Evolutionary conservation across 2,797 vertebrate genomes (phyloP).

Genomic region (Pangasius mekongensis): DNA sequence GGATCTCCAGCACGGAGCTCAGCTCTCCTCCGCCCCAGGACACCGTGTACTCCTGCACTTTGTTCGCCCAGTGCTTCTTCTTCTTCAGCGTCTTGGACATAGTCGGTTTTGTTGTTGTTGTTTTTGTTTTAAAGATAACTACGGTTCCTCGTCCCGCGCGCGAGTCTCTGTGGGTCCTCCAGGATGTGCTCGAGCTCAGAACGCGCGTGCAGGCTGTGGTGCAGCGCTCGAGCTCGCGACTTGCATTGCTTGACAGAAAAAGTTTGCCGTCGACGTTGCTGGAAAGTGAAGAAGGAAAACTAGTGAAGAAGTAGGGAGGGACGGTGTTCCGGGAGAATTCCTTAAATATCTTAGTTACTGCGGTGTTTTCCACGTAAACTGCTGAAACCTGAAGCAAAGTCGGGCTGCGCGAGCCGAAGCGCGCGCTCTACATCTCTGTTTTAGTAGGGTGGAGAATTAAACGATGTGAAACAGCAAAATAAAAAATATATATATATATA

Average conservation of each 20-base stretch:
- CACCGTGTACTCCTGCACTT: slow-evolving; percentile 91
- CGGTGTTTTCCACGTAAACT: not conserved
- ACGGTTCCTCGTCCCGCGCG: slow-evolving; percentile 52
- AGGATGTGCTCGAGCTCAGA: slow-evolving; percentile 11
- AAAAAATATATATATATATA: too few relatives aligned
- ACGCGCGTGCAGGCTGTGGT: not conserved
- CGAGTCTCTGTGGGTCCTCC: not conserved
- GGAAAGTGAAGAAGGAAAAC: not conserved
- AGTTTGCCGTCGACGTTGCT: slow-evolving; percentile 22
- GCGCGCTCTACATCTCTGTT: not conserved
- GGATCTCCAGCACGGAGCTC: slow-evolving; percentile 76
- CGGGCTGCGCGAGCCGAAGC: not conserved
- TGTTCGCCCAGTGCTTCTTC: slow-evolving; percentile 94
- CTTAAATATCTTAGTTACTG: not conserved
- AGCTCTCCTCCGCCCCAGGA: slow-evolving; percentile 86
- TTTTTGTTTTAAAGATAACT: slow-evolving; percentile 36
- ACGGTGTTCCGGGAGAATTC: not conserved
- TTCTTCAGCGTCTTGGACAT: slow-evolving; percentile 97
- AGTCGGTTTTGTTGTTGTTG: not conserved
- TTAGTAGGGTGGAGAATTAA: not conserved
- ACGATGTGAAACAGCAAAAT: not conserved
- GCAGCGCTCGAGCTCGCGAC: slow-evolving; percentile 13
- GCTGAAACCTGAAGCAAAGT: not conserved
- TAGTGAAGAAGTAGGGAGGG: not conserved
- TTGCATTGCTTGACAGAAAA: slow-evolving; percentile 32